Conservation (phyloP, 2,113 vertebrate genomes). For the Ovis canadensis region DNA sequence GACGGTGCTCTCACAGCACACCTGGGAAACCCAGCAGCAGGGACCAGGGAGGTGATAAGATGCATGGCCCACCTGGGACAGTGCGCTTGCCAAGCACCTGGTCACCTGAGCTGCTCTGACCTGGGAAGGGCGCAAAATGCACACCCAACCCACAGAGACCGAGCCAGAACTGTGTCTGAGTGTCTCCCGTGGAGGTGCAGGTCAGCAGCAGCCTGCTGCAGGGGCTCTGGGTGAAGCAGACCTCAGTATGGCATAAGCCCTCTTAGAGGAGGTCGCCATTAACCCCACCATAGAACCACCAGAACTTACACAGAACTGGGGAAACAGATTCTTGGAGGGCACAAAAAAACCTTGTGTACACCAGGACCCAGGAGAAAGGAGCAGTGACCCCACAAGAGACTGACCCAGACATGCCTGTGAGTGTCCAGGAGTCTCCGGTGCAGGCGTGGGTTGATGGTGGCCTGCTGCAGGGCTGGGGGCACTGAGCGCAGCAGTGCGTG, state of each 20-base stretch:
- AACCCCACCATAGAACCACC: background rate
- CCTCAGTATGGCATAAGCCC: background rate
- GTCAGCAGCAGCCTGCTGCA: background rate
- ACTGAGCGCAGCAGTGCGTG: background rate
- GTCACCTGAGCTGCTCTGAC: background rate
- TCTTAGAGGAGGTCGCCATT: background rate
- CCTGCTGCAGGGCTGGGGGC: background rate
- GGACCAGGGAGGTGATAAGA: background rate
- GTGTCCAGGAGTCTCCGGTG: background rate
- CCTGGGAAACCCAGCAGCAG: background rate
- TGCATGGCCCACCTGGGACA: background rate
- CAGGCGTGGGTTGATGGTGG: background rate
- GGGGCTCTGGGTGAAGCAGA: background rate
- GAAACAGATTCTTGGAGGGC: background rate
- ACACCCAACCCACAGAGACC: background rate
- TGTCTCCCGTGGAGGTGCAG: background rate
- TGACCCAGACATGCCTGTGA: background rate
- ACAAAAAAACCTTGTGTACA: background rate
- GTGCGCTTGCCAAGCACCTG: background rate
- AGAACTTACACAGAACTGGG: background rate
- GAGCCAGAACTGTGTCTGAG: background rate
- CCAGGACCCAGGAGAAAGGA: background rate
- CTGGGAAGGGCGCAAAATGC: background rate
- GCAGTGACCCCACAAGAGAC: background rate
- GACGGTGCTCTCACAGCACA: background rate